A percentile compares a stretch with the other conserved stretches of the same genome.
Conservation (phyloP, 2,888 invertebrate species). For the Acanthosoma haemorrhoidale region DNA sequence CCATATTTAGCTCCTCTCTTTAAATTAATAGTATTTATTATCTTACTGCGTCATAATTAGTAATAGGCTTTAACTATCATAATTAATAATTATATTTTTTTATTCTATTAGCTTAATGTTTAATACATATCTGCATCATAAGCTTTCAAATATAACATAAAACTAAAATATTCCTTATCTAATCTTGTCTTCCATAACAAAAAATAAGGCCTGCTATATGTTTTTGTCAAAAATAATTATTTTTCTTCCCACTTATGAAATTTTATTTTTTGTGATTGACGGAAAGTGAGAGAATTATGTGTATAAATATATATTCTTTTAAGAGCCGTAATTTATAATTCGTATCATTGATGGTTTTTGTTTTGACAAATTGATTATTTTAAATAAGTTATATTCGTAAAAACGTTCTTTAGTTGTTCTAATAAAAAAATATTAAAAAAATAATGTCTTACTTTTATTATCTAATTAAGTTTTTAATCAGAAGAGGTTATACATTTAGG, state of each 20-base stretch:
- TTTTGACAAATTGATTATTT: too few species aligned
- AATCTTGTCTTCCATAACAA: constrained; percentile 10
- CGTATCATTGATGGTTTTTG: too few species aligned
- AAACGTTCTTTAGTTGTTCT: too few species aligned
- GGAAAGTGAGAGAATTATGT: background rate
- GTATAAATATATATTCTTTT: background rate
- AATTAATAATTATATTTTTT: constrained; percentile 3
- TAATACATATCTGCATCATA: background rate
- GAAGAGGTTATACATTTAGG: too few species aligned
- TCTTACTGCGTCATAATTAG: background rate
- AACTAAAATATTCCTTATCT: background rate
- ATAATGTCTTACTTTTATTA: too few species aligned
- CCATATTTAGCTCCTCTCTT: background rate
- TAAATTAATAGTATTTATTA: background rate
- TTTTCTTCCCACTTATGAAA: background rate
- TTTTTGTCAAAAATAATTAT: background rate
- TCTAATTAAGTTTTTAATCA: too few species aligned
- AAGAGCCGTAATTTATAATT: too few species aligned
- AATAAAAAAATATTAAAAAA: too few species aligned
- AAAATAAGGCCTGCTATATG: background rate
- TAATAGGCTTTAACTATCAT: background rate
- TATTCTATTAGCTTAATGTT: background rate
- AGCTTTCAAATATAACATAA: background rate
- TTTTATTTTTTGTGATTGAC: background rate
- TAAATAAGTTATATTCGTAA: too few species aligned